A percentile compares a stretch with the other conserved stretches of the same genome.
Conservation (phyloP, 2,797 vertebrate genomes). For the Catostomus latipinnis region DNA sequence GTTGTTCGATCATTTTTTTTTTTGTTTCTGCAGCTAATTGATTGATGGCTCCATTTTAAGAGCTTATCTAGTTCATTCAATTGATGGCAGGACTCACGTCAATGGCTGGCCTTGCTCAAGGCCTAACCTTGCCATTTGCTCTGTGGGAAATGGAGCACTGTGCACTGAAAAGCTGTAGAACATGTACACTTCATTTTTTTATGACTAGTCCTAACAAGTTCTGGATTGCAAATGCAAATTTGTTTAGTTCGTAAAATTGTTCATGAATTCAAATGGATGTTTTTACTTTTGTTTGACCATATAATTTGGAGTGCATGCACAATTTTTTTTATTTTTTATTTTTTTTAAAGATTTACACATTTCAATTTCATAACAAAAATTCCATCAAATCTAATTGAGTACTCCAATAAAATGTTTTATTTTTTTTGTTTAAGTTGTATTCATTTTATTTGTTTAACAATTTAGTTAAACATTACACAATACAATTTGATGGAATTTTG, state of each 20-base stretch:
- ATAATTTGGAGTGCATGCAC: background rate
- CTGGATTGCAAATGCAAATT: background rate
- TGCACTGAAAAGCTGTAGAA: background rate
- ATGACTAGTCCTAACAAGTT: conserved; percentile 2
- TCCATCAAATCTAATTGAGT: background rate
- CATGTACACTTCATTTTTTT: conserved; percentile 9
- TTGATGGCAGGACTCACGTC: conserved; percentile 52
- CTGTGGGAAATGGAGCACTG: conserved; percentile 44
- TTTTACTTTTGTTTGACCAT: background rate
- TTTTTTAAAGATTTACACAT: no score
- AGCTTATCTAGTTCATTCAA: conserved; percentile 36
- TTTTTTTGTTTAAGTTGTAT: background rate
- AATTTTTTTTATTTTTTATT: background rate
- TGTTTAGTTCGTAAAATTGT: background rate
- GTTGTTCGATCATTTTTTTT: background rate
- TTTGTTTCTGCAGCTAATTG: background rate
- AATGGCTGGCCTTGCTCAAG: conserved; percentile 57
- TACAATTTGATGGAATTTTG: background rate
- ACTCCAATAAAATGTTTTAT: background rate
- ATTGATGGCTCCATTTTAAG: conserved; percentile 46
- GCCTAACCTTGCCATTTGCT: conserved; percentile 67
- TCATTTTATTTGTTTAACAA: background rate
- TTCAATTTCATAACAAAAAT: background rate
- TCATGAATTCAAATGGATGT: background rate
- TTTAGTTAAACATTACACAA: no score